Percentiles rank a stretch among this genome's conserved stretches.
Evolutionary conservation across 2,888 invertebrate genomes (phyloP).

Genomic region (Deilephila porcellus): DNA sequence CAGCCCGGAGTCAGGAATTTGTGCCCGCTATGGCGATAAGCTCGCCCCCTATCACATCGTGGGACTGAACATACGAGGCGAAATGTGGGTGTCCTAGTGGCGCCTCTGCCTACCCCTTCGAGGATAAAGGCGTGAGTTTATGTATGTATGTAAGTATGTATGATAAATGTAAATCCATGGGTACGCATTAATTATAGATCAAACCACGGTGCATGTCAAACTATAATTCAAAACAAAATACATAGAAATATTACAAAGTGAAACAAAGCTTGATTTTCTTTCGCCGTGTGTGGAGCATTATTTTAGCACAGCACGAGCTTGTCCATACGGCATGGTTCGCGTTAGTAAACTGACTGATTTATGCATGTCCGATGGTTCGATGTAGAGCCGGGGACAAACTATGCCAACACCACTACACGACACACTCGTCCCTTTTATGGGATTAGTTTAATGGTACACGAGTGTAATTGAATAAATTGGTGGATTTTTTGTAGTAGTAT

Average conservation of each 20-base stretch:
- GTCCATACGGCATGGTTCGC: constrained; percentile 66
- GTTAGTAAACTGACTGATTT: constrained; percentile 72
- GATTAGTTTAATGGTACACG: not conserved
- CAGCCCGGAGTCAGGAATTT: too few relatives aligned
- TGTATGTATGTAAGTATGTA: too few relatives aligned
- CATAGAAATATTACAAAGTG: constrained; percentile 9
- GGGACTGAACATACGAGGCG: too few relatives aligned
- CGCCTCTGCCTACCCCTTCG: too few relatives aligned
- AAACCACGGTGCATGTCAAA: not conserved
- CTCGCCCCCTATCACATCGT: too few relatives aligned
- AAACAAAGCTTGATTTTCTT: constrained; percentile 27
- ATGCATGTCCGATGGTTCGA: constrained; percentile 65
- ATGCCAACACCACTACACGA: constrained; percentile 8
- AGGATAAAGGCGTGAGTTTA: too few relatives aligned
- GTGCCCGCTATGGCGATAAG: too few relatives aligned
- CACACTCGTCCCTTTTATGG: constrained; percentile 8
- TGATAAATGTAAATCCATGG: too few relatives aligned
- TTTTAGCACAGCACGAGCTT: constrained; percentile 39
- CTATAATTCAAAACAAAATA: constrained; percentile 2
- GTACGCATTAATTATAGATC: not conserved
- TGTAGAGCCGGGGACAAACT: constrained; percentile 40
- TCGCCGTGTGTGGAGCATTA: constrained; percentile 27
- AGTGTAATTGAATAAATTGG: not conserved
- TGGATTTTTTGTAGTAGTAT: not conserved
- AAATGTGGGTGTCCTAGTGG: too few relatives aligned